Base-by-base conservation (phyloP, 2,113 vertebrate species). In the Salminus brasiliensis region DNA sequence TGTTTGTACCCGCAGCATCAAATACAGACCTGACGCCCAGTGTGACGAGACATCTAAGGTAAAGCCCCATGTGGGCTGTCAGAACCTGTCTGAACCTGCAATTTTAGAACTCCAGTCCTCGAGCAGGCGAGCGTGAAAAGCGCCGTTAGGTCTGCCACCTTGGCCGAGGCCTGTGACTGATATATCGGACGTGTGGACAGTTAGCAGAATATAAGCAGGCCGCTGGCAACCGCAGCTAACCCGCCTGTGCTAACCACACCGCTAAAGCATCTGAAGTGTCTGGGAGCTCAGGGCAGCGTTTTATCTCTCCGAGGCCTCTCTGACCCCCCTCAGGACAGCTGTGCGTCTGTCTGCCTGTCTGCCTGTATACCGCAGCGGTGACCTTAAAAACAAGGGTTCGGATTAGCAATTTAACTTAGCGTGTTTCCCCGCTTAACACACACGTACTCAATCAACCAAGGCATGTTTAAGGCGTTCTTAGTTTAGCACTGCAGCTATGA, bases 101-200 rank as follows among this genome's bases (percentile, higher is more conserved):
- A 1, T 27, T 71, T 15, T 43, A 62, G 45, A 69, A 21, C n/a
- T 69, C 13, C 43, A 27, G 66, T 34, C 43, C 32, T 59, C 66
- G 34, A 7, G 25, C 2, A 12, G 53, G 16, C 1, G n/a, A 25
- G 10, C 39, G 41, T n/a, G 25, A 70, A 23, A 43, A 45, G 16
- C 29, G 47, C 5, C 16, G 5, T 49, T 21, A 21, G 2, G 45
- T 21, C 47, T 59, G 63, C 32, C 45, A 36, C 45, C 5, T 69
- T 21, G 23, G 49, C 30, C 41, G 53, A 47, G 25, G n/a, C 21
- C 30, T 16, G 29, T 1, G 1, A 47, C 34, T 18, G 66, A 69
- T 66, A 62, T 72, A 72, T 76, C 66, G 49, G 73, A 18, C 15
- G 47, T 32, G 30, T 43, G 16, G 45, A 65, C 76, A 79, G 53